Percentiles rank a stretch among this genome's conserved stretches.
These are phyloP conservation scores for Etheostoma nigrum DNA, from an alignment of 2,797 vertebrate genomes.

Conservation along the genomic window DNA sequence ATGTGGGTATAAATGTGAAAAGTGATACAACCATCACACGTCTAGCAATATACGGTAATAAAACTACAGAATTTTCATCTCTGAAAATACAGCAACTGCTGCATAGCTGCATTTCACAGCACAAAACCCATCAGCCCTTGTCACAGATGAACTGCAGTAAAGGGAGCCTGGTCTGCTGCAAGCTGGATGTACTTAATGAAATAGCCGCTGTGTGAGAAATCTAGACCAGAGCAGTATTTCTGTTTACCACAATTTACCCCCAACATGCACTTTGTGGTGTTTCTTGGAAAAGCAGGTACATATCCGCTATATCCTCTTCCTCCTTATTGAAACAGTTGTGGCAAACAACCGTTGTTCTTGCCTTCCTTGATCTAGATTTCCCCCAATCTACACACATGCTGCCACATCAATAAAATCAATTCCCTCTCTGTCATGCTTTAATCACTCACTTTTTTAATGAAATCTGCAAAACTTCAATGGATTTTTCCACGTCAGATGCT, in stretches of 20 bases:
- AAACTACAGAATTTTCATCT: constrained; percentile 35
- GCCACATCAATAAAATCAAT: constrained; percentile 51
- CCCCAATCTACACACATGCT: constrained; percentile 16
- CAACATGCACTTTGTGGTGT: constrained; percentile 31
- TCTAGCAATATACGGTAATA: not conserved
- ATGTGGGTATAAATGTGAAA: constrained; percentile 25
- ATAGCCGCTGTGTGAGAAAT: constrained; percentile 61
- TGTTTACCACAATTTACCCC: constrained; percentile 66
- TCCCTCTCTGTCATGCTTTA: constrained; percentile 50
- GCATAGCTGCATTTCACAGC: constrained; percentile 43
- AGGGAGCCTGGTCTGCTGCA: constrained; percentile 60
- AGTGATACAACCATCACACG: constrained; percentile 7
- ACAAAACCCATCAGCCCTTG: constrained; percentile 59
- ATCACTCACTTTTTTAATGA: constrained; percentile 64
- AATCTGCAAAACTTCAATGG: constrained; percentile 60
- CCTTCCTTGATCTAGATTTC: constrained; percentile 11
- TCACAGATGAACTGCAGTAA: constrained; percentile 62
- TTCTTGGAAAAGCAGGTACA: constrained; percentile 53
- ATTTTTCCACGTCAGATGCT: constrained; percentile 36
- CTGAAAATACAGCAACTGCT: constrained; percentile 39
- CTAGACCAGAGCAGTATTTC: constrained; percentile 67
- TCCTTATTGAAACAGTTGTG: constrained; percentile 32
- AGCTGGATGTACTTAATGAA: constrained; percentile 69
- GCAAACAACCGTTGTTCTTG: constrained; percentile 41
- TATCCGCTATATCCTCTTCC: constrained; percentile 40